These are phyloP conservation scores for Lates japonicus DNA, from an alignment of 2,797 vertebrate species.

Conservation along the genomic window DNA sequence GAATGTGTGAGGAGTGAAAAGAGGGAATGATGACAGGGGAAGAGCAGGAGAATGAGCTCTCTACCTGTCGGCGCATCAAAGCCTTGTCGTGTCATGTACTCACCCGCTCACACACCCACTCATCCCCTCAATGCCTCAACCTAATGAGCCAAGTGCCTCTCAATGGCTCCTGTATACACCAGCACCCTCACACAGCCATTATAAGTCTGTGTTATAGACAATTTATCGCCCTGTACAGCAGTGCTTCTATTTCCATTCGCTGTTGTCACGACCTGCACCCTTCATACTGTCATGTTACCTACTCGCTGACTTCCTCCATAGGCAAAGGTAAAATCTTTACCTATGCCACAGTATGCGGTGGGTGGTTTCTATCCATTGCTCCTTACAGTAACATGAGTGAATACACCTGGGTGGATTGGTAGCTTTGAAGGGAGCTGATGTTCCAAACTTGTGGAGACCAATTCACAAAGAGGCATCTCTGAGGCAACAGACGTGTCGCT, in stretches of 20 bases:
- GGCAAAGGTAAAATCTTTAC: constrained; percentile 28
- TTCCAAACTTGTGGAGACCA: background rate
- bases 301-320: constrained; percentile 33
- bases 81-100: constrained; percentile 70
- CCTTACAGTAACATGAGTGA: background rate
- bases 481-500: background rate
- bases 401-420: background rate
- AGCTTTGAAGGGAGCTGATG: background rate
- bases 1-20: constrained; percentile 59
- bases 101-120: constrained; percentile 75
- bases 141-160: constrained; percentile 84
- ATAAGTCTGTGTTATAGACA: constrained; percentile 53
- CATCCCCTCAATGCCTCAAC: constrained; percentile 75
- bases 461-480: background rate
- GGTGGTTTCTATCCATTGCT: constrained; percentile 21
- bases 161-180: constrained; percentile 53
- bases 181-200: constrained; percentile 60
- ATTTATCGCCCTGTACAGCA: constrained; percentile 54
- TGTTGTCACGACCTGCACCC: constrained; percentile 55
- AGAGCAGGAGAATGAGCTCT: constrained; percentile 74
- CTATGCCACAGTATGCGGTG: constrained; percentile 3
- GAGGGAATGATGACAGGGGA: constrained; percentile 63
- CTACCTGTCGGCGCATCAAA: constrained; percentile 82
- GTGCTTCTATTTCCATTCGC: constrained; percentile 56
- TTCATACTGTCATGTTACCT: constrained; percentile 55